Base-by-base conservation (phyloP, 2,797 vertebrate genomes). In the Sorex maritimensis region DNA sequence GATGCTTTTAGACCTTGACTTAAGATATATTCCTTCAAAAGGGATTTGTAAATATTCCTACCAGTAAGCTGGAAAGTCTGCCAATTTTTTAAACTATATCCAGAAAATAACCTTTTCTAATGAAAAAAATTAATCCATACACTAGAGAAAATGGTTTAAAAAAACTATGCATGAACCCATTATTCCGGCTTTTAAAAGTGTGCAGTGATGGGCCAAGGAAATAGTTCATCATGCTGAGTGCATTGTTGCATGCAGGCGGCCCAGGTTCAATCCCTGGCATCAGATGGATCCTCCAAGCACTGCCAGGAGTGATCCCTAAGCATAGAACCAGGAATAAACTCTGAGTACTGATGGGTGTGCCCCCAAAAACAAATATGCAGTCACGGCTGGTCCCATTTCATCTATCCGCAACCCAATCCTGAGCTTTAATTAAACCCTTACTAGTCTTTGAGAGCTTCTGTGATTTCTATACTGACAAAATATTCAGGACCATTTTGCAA, bases 1-100 rank as follows among this genome's bases (percentile, higher is more conserved):
- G 41, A 61, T 61, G 71, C 7, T 81, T 61, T 77, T 63, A 90
- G 28, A 49, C 71, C 38, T 71, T 21, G 38, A 30, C 71, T 72
- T 84, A 79, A 88, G 69, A 74, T n/a, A 10, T 52, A 73, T 84
- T 72, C 44, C 41, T 82, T 26, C 73, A 78, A 88, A 84, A 65
- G 90, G 30, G 68, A 69, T 81, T 81, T 86, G 19, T 86, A 41
- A 44, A 63, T 49, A 24, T 24, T 71, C 75, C 41, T 23, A 52
- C 30, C 26, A 90, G 30, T 81, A 90, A 86, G 52, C 30, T 90
- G 52, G 21, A 71, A 86, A 86, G 63, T 77, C 41, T 65, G 52
- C n/a, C 63, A 81, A 86, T 41, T 19, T 61, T 71, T 81, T 30
- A 19, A 81, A 71, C 49, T 49, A 58, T 7, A 4, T 82, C 24